Evolutionary conservation across 2,888 invertebrate genomes (phyloP).

Genomic region (Drosophila affinis): DNA sequence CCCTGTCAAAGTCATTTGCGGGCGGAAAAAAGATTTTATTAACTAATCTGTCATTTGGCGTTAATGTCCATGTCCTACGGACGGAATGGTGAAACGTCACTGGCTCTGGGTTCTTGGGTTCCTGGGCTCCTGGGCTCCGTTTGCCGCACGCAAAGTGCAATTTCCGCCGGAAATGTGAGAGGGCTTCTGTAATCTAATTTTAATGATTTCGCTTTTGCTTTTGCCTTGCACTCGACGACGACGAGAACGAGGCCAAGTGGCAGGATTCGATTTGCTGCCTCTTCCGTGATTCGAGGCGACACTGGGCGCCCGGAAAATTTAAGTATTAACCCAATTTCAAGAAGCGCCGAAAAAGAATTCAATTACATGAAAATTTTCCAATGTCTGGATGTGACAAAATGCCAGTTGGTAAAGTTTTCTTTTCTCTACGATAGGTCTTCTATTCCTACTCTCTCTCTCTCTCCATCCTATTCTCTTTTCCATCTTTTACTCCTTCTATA

Average conservation of each 20-base stretch:
- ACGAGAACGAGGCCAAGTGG: constrained; percentile 56
- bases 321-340: constrained; percentile 68
- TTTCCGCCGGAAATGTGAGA: constrained; percentile 79
- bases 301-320: constrained; percentile 41
- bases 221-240: constrained; percentile 43
- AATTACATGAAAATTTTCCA: constrained; percentile 60
- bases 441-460: neutral
- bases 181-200: constrained; percentile 79
- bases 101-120: constrained; percentile 10
- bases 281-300: constrained; percentile 17
- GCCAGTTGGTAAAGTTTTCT: constrained; percentile 65
- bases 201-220: constrained; percentile 73
- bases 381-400: constrained; percentile 71
- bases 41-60: constrained; percentile 76
- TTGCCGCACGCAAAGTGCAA: constrained; percentile 71
- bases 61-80: neutral
- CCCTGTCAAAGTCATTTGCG: constrained; percentile 50
- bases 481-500: constrained; percentile 22
- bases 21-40: constrained; percentile 74
- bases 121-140: neutral
- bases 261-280: constrained; percentile 59
- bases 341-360: constrained; percentile 67
- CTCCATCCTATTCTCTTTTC: neutral
- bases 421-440: constrained; percentile 2
- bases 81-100: constrained; percentile 24